Base-by-base conservation (phyloP, 2,113 vertebrate species). In the Megaptera novaeangliae region DNA sequence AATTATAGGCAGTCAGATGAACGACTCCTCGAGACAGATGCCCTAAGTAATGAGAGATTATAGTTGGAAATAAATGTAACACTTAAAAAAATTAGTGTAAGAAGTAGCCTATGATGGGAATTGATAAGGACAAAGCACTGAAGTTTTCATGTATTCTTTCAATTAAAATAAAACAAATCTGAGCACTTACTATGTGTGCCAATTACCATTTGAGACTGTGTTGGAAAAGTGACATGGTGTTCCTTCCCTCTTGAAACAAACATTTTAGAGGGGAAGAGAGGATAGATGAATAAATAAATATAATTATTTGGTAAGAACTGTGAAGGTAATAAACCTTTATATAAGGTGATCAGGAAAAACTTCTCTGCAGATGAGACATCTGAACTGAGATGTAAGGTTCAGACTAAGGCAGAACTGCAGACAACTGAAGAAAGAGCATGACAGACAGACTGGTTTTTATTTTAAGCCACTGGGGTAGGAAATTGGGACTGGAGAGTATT, bases 1-100 rank as follows among this genome's bases (percentile, higher is more conserved):
- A 94, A 66, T 78, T 90, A 95, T 41, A 93, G 59, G 61, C 8
- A 91, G 49, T 64, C 78, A 88, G 64, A 95, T 81, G n/a, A 94
- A 61, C 0, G 21, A 96, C 81, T 94, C 66, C 88, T 95, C 55
- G 77, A 89, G 91, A 97, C 52, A 89, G 74, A 78, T 57, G 46
- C 21, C 77, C 88, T 81, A 91, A 74, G 93, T 57, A 84, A 90
- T 59, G 27, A 96, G 7, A 12, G 64, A 85, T 80, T 94, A 86
- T 18, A 89, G 55, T 27, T 87, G 69, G 52, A 95, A 72, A 71
- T 15, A 87, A n/a, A 81, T 7, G 6, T 36, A 90, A 68, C 36
- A 93, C 61, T 59, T 83, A 36, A 89, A 91, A 94, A 78, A 91
- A 52, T 59, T 23, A 83, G 59, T 55, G 29, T 91, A 88, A 63